Evolutionary conservation across 1,140 invertebrate species (phyloP).

Genomic region (Ceratoteleas bidentatus): DNA sequence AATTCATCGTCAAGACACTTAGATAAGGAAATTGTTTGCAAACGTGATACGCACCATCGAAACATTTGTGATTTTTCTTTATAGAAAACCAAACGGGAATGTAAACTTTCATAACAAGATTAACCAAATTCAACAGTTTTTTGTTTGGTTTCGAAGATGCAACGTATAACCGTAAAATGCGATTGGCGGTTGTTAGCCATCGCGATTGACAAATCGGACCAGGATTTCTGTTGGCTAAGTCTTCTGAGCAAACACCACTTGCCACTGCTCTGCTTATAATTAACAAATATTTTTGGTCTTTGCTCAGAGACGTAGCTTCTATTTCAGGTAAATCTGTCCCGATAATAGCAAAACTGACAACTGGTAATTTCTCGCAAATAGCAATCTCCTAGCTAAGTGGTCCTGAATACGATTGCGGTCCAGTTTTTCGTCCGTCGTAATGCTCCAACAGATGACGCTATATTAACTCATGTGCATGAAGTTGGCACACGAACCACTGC

Average conservation of each 20-base stretch:
- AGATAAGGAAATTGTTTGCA: conserved; percentile 6
- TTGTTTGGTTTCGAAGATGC: background rate
- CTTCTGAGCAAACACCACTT: conserved; percentile 33
- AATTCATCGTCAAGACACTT: background rate
- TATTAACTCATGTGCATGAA: conserved; percentile 69
- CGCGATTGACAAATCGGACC: conserved; percentile 31
- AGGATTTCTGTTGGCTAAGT: conserved; percentile 36
- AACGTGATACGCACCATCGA: background rate
- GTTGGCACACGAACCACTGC: conserved; percentile 66
- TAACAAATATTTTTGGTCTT: conserved; percentile 54
- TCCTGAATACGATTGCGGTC: conserved; percentile 63
- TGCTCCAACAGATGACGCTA: conserved; percentile 67
- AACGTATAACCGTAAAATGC: conserved; percentile 46
- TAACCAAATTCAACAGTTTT: conserved; percentile 11
- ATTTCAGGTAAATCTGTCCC: conserved; percentile 32
- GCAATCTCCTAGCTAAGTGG: conserved; percentile 40
- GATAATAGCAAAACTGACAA: conserved; percentile 48
- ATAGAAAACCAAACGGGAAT: conserved; percentile 18
- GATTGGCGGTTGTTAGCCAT: conserved; percentile 58
- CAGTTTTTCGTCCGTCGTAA: conserved; percentile 67
- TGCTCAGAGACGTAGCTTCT: conserved; percentile 28
- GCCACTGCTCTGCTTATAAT: conserved; percentile 46
- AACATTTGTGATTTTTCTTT: conserved; percentile 2
- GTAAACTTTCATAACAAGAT: conserved; percentile 18
- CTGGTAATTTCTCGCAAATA: conserved; percentile 51